phyloP scores from a whole-genome alignment of 2,113 vertebrate genomes.

The Phaethon lepturus region DNA sequence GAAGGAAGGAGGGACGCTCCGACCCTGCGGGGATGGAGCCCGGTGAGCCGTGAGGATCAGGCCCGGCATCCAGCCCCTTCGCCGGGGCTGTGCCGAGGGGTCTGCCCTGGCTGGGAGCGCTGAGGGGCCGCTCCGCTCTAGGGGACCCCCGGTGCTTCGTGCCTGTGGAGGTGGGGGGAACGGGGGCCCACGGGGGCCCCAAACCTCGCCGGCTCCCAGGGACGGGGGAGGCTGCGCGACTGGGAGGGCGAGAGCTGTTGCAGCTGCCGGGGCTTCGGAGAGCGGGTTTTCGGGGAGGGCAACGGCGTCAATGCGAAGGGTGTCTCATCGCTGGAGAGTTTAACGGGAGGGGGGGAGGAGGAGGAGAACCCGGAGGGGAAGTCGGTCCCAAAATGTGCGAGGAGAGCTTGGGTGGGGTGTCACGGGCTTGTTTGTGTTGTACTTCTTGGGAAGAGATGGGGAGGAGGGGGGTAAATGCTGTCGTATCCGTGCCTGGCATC shows the following conservation, averaged over 20 bases:
- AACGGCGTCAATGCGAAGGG: neutral
- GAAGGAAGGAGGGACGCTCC: neutral
- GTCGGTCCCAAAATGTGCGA: neutral
- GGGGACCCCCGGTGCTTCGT: neutral
- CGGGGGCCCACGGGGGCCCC: neutral
- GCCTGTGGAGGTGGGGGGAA: neutral
- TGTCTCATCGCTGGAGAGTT: conserved; percentile 2
- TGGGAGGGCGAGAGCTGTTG: neutral
- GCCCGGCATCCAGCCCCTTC: neutral
- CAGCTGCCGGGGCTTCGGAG: neutral
- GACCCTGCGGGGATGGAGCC: neutral
- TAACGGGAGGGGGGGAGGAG: neutral
- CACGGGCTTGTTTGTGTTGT: neutral
- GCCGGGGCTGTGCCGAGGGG: neutral
- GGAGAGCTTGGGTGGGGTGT: conserved; percentile 40
- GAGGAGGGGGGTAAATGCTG: neutral
- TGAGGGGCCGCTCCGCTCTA: neutral
- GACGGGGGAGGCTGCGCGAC: neutral
- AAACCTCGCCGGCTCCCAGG: neutral
- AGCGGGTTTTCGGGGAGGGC: neutral
- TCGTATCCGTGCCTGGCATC: neutral
- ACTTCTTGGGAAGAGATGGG: neutral
- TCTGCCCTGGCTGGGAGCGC: neutral
- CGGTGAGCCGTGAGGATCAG: neutral
- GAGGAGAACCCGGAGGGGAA: neutral